These are phyloP conservation scores for Okapia johnstoni DNA, from an alignment of 2,113 vertebrate species.

Conservation along the genomic window DNA sequence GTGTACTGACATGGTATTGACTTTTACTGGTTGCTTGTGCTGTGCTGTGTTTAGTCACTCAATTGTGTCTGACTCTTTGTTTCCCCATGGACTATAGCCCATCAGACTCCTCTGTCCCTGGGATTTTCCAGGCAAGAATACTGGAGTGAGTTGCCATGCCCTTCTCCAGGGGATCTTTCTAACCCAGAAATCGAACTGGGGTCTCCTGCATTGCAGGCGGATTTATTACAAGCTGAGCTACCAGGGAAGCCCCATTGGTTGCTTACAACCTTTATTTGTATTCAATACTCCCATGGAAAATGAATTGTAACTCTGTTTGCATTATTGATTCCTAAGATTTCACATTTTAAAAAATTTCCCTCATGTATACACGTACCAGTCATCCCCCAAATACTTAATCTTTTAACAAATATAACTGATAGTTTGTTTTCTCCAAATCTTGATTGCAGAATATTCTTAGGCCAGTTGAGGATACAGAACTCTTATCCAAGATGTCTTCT, in stretches of 20 bases:
- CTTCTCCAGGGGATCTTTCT: neutral
- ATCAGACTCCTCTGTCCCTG: neutral
- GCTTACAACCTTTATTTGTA: neutral
- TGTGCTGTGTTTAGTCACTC: neutral
- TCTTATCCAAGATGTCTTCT: neutral
- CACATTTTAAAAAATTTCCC: neutral
- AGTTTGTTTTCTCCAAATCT: neutral
- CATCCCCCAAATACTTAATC: neutral
- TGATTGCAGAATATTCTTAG: neutral
- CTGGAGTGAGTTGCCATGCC: neutral
- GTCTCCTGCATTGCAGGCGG: neutral
- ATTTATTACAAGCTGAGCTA: neutral
- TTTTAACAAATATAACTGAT: conserved; percentile 30
- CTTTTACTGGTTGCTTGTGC: conserved; percentile 10
- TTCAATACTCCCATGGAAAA: neutral
- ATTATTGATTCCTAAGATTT: conserved; percentile 9
- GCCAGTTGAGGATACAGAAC: neutral
- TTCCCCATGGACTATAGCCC: neutral
- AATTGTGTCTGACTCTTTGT: neutral
- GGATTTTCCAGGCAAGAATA: neutral
- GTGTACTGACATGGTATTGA: neutral
- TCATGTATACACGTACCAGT: neutral
- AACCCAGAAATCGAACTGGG: neutral
- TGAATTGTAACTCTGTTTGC: neutral
- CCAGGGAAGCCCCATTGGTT: neutral